Evolutionary conservation across 2,113 vertebrate species (phyloP).

Genomic region (Rhizomys pruinosus): DNA sequence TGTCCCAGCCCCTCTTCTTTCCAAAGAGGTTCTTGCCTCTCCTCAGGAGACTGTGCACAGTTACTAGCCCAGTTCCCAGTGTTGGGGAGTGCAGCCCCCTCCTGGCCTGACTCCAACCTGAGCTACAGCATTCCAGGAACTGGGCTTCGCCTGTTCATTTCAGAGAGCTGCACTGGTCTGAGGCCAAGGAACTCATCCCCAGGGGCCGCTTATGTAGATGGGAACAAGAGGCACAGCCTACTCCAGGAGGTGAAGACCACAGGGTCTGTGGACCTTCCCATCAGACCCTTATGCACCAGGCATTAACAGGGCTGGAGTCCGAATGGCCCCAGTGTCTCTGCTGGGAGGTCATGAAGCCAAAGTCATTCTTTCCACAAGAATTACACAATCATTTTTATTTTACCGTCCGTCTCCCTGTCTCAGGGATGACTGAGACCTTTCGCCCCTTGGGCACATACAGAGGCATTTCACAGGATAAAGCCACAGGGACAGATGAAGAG

Average conservation of each 20-base stretch:
- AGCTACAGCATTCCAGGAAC: rapidly evolving
- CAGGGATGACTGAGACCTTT: not conserved
- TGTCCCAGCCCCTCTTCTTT: rapidly evolving
- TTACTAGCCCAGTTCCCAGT: rapidly evolving
- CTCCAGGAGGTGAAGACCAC: not conserved
- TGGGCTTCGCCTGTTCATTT: not conserved
- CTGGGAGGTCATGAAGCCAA: not conserved
- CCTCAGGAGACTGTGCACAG: rapidly evolving
- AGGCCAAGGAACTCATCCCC: not conserved
- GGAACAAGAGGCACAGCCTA: no score
- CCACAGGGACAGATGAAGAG: not conserved
- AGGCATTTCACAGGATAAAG: not conserved
- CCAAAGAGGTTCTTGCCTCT: not conserved
- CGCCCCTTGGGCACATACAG: not conserved
- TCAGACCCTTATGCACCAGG: not conserved
- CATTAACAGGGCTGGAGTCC: rapidly evolving
- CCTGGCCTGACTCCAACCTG: not conserved
- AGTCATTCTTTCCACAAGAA: not conserved
- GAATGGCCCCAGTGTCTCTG: not conserved
- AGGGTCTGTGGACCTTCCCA: rapidly evolving
- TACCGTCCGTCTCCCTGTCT: not conserved
- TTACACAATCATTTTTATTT: not conserved
- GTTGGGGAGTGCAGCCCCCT: not conserved
- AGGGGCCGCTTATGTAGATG: not conserved
- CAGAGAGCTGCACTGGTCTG: not conserved